A percentile compares a stretch with the other conserved stretches of the same genome.
Evolutionary conservation across 2,888 invertebrate genomes (phyloP).

Genomic region (Alentia gelatinosa): DNA sequence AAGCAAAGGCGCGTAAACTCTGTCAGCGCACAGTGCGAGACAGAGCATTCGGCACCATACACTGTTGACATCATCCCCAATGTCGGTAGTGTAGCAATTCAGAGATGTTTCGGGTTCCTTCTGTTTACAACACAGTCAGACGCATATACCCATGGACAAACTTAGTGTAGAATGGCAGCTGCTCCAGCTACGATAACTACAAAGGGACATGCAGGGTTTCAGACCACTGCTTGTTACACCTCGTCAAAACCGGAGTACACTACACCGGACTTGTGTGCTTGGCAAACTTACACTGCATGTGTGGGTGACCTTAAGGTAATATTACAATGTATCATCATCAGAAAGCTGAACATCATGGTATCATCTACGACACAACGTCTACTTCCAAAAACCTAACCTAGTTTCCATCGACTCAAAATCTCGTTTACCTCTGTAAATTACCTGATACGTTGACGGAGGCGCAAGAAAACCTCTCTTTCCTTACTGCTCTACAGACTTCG

Average conservation of each 20-base stretch:
- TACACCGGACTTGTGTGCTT: background rate
- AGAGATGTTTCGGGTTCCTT: too few relatives aligned
- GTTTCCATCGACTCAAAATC: too few relatives aligned
- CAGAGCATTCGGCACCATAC: background rate
- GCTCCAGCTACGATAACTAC: conserved; percentile 11
- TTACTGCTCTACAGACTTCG: background rate
- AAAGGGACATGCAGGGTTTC: background rate
- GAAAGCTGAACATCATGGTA: background rate
- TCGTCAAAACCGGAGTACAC: background rate
- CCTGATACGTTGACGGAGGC: background rate
- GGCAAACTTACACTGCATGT: background rate
- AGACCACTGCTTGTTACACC: background rate
- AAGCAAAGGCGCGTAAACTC: background rate
- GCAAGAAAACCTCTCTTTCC: background rate
- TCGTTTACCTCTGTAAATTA: too few relatives aligned
- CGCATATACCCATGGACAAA: background rate
- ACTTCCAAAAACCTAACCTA: too few relatives aligned
- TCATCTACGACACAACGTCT: too few relatives aligned
- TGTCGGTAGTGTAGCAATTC: background rate
- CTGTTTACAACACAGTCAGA: background rate
- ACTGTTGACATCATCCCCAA: background rate
- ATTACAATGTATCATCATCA: background rate
- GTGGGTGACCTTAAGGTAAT: background rate
- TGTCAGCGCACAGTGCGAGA: background rate
- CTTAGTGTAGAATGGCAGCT: background rate